These are phyloP conservation scores for Cottus gobio DNA, from an alignment of 2,113 vertebrate species.

Conservation along the genomic window DNA sequence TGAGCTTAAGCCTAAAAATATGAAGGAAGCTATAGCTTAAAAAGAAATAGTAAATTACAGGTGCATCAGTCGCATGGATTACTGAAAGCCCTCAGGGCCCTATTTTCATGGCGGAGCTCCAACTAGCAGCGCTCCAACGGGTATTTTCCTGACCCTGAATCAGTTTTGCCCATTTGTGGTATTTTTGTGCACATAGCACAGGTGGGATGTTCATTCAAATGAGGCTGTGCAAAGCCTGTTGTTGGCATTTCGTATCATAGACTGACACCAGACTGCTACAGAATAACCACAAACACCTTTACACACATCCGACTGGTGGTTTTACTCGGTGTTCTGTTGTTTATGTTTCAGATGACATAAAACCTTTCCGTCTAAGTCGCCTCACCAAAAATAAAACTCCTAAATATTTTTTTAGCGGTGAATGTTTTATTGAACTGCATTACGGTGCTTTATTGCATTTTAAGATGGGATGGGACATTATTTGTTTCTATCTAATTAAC, in stretches of 20 bases:
- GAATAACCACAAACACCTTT: background rate
- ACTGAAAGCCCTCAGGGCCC: background rate
- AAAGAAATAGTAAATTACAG: background rate
- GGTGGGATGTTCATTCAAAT: background rate
- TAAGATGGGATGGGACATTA: background rate
- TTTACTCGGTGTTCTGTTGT: background rate
- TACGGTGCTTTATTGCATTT: background rate
- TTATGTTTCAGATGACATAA: background rate
- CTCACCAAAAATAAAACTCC: background rate
- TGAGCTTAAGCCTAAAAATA: background rate
- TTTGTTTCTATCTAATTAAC: constrained; percentile 7
- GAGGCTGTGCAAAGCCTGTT: background rate
- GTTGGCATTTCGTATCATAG: background rate
- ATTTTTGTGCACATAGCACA: background rate
- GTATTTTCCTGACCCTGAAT: background rate
- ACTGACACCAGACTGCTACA: background rate
- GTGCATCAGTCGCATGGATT: constrained; percentile 11
- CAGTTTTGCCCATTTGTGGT: background rate
- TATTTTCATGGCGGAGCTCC: background rate
- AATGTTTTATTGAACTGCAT: background rate
- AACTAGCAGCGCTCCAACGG: background rate
- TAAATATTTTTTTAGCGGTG: background rate
- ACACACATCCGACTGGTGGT: background rate
- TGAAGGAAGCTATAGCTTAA: constrained; percentile 4
- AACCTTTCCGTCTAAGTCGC: background rate